Base-by-base conservation (phyloP, 2,113 vertebrate genomes). In the Nesoenas mayeri region DNA sequence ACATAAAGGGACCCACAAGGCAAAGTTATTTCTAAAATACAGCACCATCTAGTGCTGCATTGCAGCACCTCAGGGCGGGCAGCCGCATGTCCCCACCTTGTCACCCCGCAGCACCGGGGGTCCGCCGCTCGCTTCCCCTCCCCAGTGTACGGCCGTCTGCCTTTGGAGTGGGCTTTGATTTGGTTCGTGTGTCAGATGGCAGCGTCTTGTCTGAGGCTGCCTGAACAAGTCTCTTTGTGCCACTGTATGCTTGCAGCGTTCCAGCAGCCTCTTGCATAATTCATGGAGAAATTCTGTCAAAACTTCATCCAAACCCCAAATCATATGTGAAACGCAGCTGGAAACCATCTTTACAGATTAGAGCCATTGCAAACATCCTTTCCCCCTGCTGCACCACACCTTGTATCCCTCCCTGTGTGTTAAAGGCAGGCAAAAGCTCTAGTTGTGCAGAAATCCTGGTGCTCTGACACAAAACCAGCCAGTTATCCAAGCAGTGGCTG, bases 41-140 rank as follows among this genome's bases (percentile, higher is more conserved):
- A 96, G 93, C 96, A 88, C 93, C 97, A 97, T 83, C 97, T 96
- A 96, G 97, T 91, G 97, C 95, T 77, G 51, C 20, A 3, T 42
- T 67, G 65, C 83, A 74, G 93, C 85, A 86, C 47, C 88, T 92
- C 70, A 11, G 16, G 2, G 48, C 48, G 56, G 50, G 54, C 91
- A 53, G 69, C 61, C 1, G 2, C 15, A 1, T 12, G 58, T 73
- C 82, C 73, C 83, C 66, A 15, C 18, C 61, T 36, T 19, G 2
- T 28, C 75, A 32, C 82, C 51, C 72, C 38, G 1, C 79, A 11
- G 71, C 69, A 1, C 79, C 7, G 56, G 62, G 70, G 60, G n/a
- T 71, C 62, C 11, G 1, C 60, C 51, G 29, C 80, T 77, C 34
- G 0, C 36, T 64, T 61, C 85, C 84, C 56, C 48, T 85, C 62